Percentiles rank a stretch among this genome's conserved stretches.
Conservation (phyloP, 2,113 vertebrate species). For the Tretioscincus oriximinensis region DNA sequence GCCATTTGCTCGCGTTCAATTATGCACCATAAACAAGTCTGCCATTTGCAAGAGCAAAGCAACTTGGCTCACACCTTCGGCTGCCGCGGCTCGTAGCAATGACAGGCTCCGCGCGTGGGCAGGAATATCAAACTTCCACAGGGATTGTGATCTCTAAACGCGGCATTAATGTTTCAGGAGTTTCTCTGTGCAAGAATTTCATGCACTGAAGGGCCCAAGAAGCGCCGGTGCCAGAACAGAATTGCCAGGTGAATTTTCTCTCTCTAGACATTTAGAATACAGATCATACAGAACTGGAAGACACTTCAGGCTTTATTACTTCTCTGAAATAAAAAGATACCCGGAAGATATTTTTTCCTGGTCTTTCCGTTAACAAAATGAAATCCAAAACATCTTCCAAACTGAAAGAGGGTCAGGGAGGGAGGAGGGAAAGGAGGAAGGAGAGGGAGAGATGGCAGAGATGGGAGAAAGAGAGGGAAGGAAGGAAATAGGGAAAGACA, state of each 20-base stretch:
- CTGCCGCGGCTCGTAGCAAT: constrained; percentile 44
- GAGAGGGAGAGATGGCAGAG: neutral
- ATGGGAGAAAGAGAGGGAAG: neutral
- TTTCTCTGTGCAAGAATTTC: constrained; percentile 9
- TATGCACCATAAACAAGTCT: constrained; percentile 52
- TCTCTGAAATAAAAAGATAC: neutral
- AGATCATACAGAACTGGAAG: neutral
- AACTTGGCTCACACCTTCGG: constrained; percentile 44
- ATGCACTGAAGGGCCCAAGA: constrained; percentile 3
- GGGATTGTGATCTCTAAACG: constrained; percentile 28
- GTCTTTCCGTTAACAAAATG: neutral
- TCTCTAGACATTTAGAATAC: neutral
- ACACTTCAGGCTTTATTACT: neutral
- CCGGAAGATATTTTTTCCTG: neutral
- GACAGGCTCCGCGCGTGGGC: constrained; percentile 2
- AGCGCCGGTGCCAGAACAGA: neutral
- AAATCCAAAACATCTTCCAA: too few species aligned
- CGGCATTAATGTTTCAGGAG: constrained; percentile 27
- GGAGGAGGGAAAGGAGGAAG: too few species aligned
- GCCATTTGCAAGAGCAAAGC: constrained; percentile 59
- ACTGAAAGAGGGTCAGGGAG: too few species aligned
- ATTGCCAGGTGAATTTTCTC: neutral
- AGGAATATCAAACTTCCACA: constrained; percentile 25
- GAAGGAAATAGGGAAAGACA: too few species aligned
- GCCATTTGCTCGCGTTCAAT: constrained; percentile 60